These are phyloP conservation scores for Lagopus leucura DNA, from an alignment of 2,113 vertebrate species.

Conservation along the genomic window DNA sequence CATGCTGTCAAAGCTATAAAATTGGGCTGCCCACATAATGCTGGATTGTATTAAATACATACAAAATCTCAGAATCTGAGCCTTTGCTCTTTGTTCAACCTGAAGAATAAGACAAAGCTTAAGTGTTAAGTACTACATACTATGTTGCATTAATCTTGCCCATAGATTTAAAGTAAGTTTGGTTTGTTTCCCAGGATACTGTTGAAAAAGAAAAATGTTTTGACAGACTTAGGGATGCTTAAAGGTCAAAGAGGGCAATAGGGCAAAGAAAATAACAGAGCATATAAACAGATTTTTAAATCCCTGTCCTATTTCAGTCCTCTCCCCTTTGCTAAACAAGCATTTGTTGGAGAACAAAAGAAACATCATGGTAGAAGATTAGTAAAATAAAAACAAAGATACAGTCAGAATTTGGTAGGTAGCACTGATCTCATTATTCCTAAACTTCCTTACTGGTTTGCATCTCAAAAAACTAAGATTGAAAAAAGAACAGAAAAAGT, in stretches of 20 bases:
- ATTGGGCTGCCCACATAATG: background rate
- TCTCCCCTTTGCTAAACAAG: background rate
- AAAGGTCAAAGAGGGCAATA: background rate
- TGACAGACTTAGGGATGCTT: background rate
- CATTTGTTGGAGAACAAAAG: background rate
- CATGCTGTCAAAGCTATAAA: background rate
- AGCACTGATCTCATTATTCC: background rate
- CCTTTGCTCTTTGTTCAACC: background rate
- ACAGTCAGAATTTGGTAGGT: background rate
- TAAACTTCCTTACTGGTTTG: background rate
- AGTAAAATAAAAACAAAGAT: background rate
- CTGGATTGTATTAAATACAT: background rate
- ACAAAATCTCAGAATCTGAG: background rate
- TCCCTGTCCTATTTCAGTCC: background rate
- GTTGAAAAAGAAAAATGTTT: background rate
- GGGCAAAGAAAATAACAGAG: background rate
- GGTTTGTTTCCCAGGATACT: background rate
- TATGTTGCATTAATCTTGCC: background rate
- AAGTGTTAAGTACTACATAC: background rate
- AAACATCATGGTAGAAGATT: background rate
- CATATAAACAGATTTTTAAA: background rate
- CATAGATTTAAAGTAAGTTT: background rate
- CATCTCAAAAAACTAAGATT: background rate
- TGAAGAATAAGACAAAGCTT: background rate
- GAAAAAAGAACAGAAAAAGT: background rate